These are phyloP conservation scores for Apogon hyalosoma DNA, from an alignment of 2,797 vertebrate genomes.

Conservation along the genomic window DNA sequence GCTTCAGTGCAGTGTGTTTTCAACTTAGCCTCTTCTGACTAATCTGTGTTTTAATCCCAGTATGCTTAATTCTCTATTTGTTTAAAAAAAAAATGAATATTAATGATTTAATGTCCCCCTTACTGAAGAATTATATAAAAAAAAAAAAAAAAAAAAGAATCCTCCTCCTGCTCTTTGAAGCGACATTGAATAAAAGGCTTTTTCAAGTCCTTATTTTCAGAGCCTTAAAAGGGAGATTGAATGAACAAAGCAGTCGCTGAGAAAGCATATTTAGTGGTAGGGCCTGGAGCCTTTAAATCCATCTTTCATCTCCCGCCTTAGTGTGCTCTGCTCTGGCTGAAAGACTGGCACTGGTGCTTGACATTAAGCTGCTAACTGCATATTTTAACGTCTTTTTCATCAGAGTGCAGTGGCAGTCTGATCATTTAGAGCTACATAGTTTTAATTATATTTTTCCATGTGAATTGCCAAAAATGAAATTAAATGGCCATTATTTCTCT, in stretches of 20 bases:
- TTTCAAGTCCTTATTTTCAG: conserved; percentile 73
- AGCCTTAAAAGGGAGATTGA: conserved; percentile 71
- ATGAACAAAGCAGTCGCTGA: conserved; percentile 76
- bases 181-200: conserved; percentile 62
- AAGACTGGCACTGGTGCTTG: conserved; percentile 52
- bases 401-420: conserved; percentile 24
- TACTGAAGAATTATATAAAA: conserved; percentile 30
- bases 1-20: conserved; percentile 37
- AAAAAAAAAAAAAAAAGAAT: conserved; percentile 10
- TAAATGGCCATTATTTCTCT: conserved; percentile 9
- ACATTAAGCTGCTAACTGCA: conserved; percentile 69
- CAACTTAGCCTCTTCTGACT: conserved; percentile 23
- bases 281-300: conserved; percentile 70
- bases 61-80: conserved; percentile 42
- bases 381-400: conserved; percentile 55
- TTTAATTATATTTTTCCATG: conserved; percentile 21
- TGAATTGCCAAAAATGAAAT: background rate
- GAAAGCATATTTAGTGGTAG: conserved; percentile 69
- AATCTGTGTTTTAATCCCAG: conserved; percentile 39
- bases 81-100: conserved; percentile 51
- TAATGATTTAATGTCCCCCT: conserved; percentile 50
- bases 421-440: conserved; percentile 17
- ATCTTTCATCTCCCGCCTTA: conserved; percentile 75
- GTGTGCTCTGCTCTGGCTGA: conserved; percentile 44
- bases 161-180: conserved; percentile 67